A percentile compares a stretch with the other conserved stretches of the same genome.
Conservation (phyloP, 2,888 invertebrate species). For the Tridacna gigas region DNA sequence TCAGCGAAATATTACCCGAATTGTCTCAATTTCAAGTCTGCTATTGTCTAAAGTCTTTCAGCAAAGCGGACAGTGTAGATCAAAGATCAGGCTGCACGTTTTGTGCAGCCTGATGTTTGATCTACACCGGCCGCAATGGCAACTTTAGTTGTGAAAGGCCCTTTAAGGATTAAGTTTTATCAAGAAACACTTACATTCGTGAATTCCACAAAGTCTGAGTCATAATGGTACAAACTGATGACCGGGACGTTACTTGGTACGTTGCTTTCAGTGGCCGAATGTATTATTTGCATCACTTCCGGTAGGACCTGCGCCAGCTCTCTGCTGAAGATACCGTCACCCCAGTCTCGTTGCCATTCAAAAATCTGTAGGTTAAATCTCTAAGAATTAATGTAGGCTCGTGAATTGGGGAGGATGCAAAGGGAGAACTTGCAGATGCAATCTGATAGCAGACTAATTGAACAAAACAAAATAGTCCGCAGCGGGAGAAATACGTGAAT, state of each 20-base stretch:
- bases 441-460: too few species aligned
- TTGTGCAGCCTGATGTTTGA: too few species aligned
- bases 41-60: too few species aligned
- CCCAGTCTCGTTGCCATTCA: slow-evolving; percentile 22
- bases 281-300: neutral
- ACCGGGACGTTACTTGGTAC: neutral
- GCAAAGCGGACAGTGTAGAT: too few species aligned
- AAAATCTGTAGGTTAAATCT: neutral
- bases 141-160: neutral
- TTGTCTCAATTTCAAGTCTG: too few species aligned
- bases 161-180: neutral
- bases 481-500: too few species aligned
- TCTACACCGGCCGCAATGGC: neutral
- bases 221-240: slow-evolving; percentile 3
- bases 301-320: slow-evolving; percentile 16
- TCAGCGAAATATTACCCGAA: too few species aligned
- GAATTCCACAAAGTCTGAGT: neutral
- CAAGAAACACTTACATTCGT: slow-evolving; percentile 10
- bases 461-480: too few species aligned
- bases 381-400: too few species aligned
- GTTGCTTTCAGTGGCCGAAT: slow-evolving; percentile 15
- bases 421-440: too few species aligned
- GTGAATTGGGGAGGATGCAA: too few species aligned
- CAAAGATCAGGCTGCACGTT: too few species aligned
- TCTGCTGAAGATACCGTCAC: slow-evolving; percentile 1